phyloP scores from a whole-genome alignment of 2,797 vertebrate species.

The Peromyscus aztecus region DNA sequence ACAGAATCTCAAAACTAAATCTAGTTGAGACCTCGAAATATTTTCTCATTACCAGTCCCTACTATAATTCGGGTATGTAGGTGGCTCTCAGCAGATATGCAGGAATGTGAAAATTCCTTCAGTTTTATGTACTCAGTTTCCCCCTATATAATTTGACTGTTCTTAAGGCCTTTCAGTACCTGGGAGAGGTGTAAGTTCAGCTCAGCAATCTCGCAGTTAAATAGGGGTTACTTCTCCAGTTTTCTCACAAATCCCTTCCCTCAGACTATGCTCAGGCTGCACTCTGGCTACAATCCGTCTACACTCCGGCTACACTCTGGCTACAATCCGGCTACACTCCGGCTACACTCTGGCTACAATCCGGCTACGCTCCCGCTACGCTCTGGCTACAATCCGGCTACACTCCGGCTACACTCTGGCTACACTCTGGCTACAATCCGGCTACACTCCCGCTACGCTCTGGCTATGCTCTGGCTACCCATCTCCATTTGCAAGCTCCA shows the following conservation, averaged over 20 bases:
- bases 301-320: no score
- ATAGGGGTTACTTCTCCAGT: background rate
- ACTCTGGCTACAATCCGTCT: no score
- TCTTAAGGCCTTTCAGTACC: background rate
- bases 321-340: no score
- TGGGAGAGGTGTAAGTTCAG: background rate
- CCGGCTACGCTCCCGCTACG: no score
- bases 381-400: background rate
- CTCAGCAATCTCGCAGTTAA: conserved; percentile 12
- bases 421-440: no score
- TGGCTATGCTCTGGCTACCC: background rate
- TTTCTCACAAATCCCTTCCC: conserved; percentile 36
- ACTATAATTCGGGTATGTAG: background rate
- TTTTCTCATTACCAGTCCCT: background rate
- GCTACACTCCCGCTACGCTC: no score
- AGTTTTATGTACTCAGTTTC: background rate
- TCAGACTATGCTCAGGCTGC: no score
- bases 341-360: no score
- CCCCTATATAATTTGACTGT: background rate
- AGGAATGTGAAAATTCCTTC: background rate
- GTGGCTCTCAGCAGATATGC: background rate
- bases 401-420: no score
- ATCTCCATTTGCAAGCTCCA: conserved; percentile 13
- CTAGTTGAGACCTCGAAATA: background rate
- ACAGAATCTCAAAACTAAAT: background rate